Percentiles rank a stretch among this genome's conserved stretches.
phyloP scores from a whole-genome alignment of 1,140 invertebrate genomes.

The Panulirus ornatus region DNA sequence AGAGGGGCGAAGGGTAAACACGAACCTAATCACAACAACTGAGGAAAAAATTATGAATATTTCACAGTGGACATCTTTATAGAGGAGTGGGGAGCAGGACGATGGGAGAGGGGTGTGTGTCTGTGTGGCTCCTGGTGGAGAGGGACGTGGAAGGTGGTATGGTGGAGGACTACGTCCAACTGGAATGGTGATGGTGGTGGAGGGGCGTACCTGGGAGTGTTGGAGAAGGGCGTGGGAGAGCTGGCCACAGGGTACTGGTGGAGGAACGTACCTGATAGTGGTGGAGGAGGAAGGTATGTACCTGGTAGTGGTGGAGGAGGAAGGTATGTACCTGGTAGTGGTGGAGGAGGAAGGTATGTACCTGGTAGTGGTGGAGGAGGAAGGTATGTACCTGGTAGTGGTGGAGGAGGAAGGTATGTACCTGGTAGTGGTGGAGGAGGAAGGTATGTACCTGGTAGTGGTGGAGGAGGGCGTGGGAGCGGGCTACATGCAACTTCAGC shows the following conservation, averaged over 20 bases:
- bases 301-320: background rate
- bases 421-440: background rate
- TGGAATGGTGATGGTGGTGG: background rate
- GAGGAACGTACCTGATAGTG: background rate
- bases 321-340: background rate
- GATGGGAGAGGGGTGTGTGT: background rate
- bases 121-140: background rate
- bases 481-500: slow-evolving; percentile 36
- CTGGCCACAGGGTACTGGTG: background rate
- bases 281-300: background rate
- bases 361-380: background rate
- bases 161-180: background rate
- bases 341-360: too few relatives aligned
- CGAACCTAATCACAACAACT: too few relatives aligned
- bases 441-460: slow-evolving; percentile 55
- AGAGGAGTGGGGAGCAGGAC: background rate
- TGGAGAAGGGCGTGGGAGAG: background rate
- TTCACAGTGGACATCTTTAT: too few relatives aligned
- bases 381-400: background rate
- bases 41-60: too few relatives aligned
- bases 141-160: background rate
- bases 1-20: too few relatives aligned
- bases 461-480: slow-evolving; percentile 60
- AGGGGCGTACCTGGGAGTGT: background rate
- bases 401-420: background rate